phyloP scores from a whole-genome alignment of 2,113 vertebrate species.

The Aldabrachelys gigantea region DNA sequence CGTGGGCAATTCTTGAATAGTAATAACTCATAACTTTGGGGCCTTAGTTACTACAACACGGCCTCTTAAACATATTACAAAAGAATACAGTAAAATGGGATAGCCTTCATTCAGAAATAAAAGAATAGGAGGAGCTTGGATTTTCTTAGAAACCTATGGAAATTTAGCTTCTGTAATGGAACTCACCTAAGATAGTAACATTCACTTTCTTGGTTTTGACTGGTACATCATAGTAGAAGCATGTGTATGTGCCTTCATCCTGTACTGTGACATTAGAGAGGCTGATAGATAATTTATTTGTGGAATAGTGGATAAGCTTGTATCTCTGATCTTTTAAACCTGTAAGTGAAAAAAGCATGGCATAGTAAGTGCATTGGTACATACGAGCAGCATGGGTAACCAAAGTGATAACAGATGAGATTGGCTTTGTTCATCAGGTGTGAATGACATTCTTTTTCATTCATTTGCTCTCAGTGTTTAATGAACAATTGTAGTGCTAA shows the following conservation, averaged over 20 bases:
- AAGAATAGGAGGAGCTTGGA: background rate
- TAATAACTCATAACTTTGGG: background rate
- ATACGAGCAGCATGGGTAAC: background rate
- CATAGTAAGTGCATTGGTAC: fast-evolving
- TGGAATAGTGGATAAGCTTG: slow-evolving; percentile 58
- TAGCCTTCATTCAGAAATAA: background rate
- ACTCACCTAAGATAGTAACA: slow-evolving; percentile 75
- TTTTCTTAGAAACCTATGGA: background rate
- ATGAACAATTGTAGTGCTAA: background rate
- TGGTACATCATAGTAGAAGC: slow-evolving; percentile 46
- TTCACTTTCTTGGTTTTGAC: slow-evolving; percentile 33
- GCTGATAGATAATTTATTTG: slow-evolving; percentile 55
- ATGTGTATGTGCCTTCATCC: slow-evolving; percentile 75
- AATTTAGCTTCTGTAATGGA: background rate
- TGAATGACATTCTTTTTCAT: background rate
- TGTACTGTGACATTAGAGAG: slow-evolving; percentile 52
- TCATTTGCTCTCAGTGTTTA: fast-evolving
- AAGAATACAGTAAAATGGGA: background rate
- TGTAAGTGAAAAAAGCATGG: background rate
- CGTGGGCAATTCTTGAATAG: background rate
- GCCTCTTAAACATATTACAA: background rate
- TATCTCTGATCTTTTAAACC: slow-evolving; percentile 73
- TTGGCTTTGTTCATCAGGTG: background rate
- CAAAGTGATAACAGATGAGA: background rate
- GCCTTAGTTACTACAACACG: background rate